Conservation (phyloP, 2,797 vertebrate genomes). For the Thamnophis elegans region DNA sequence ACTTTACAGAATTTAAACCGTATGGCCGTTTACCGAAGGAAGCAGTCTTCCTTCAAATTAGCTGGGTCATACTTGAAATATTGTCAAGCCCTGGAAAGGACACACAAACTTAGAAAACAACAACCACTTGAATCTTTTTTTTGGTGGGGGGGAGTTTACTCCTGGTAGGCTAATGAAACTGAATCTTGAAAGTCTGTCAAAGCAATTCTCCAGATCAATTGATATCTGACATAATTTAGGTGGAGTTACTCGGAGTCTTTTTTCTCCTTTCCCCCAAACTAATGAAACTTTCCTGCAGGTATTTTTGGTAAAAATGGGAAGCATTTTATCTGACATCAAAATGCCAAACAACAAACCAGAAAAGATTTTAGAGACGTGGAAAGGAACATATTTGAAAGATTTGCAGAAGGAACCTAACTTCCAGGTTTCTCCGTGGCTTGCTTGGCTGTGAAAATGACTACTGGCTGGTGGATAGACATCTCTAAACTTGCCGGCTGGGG, state of each 20-base stretch:
- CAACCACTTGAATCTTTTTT: background rate
- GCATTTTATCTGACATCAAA: background rate
- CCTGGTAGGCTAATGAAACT: background rate
- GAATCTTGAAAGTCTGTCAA: background rate
- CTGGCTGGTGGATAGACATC: background rate
- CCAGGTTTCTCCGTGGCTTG: background rate
- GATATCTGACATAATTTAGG: background rate
- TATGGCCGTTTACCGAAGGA: background rate
- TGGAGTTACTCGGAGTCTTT: background rate
- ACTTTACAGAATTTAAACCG: background rate
- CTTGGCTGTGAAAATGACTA: background rate
- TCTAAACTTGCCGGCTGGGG: background rate
- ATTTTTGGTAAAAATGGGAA: background rate
- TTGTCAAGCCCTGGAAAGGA: background rate
- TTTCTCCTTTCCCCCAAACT: background rate
- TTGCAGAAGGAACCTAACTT: background rate
- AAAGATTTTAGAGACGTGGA: background rate
- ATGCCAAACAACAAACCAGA: background rate
- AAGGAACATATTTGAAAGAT: background rate
- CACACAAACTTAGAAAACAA: background rate
- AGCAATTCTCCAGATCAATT: background rate
- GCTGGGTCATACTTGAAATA: background rate
- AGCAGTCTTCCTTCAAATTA: background rate
- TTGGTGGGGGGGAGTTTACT: background rate
- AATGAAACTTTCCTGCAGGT: background rate